Evolutionary conservation across 2,888 invertebrate genomes (phyloP).

Genomic region (Deilephila elpenor): DNA sequence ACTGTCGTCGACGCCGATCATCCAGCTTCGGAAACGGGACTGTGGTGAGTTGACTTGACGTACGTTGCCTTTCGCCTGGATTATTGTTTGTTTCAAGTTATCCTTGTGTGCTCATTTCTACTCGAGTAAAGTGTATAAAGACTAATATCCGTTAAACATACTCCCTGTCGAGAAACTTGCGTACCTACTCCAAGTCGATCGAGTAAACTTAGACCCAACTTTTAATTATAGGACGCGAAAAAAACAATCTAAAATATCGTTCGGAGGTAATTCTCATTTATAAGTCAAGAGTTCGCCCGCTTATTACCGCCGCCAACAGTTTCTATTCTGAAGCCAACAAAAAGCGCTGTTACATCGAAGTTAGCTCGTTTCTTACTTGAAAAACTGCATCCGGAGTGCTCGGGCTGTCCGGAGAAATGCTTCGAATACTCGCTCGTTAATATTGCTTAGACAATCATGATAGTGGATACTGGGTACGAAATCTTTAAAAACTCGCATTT

Average conservation of each 20-base stretch:
- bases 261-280: constrained; percentile 1
- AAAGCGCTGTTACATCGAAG: constrained; percentile 21
- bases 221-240: background rate
- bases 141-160: background rate
- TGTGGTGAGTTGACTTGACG: no score
- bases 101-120: no score
- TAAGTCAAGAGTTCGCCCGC: constrained; percentile 19
- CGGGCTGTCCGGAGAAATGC: constrained; percentile 8
- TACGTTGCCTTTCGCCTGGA: no score
- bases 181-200: background rate
- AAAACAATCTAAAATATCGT: background rate
- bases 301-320: constrained; percentile 26
- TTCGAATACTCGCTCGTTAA: background rate
- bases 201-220: background rate
- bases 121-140: no score
- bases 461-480: background rate
- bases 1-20: no score
- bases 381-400: constrained; percentile 22
- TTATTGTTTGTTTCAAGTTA: no score
- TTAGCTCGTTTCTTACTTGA: constrained; percentile 24
- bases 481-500: no score
- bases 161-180: background rate
- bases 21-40: no score
- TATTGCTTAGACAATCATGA: background rate
- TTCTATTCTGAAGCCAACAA: constrained; percentile 14